A percentile compares a stretch with the other conserved stretches of the same genome.
phyloP scores from a whole-genome alignment of 2,797 vertebrate genomes.

The Bufotes viridis region DNA sequence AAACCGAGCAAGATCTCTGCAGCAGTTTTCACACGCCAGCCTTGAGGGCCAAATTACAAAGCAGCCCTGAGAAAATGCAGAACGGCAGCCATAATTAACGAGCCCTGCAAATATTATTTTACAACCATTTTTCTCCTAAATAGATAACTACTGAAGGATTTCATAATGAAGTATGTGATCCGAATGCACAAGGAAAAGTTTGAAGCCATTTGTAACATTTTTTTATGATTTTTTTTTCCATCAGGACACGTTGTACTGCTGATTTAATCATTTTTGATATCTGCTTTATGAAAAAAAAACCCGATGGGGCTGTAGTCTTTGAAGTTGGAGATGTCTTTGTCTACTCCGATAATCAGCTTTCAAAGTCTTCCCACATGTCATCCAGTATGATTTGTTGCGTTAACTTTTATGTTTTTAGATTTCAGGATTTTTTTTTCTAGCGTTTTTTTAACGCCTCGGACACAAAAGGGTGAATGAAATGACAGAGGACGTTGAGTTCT shows the following conservation, averaged over 20 bases:
- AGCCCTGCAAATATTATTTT: slow-evolving; percentile 63
- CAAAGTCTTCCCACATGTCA: neutral
- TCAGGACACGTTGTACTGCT: slow-evolving; percentile 31
- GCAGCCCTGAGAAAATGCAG: slow-evolving; percentile 53
- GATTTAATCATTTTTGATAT: slow-evolving; percentile 36
- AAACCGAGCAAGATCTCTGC: slow-evolving; percentile 26
- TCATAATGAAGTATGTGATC: slow-evolving; percentile 63
- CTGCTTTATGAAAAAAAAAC: neutral
- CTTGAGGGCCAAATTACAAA: slow-evolving; percentile 57
- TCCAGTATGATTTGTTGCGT: neutral
- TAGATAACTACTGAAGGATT: slow-evolving; percentile 63
- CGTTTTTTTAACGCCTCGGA: neutral
- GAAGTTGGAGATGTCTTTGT: slow-evolving; percentile 25
- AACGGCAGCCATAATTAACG: slow-evolving; percentile 60
- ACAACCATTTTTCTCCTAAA: slow-evolving; percentile 63
- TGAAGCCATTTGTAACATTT: slow-evolving; percentile 42
- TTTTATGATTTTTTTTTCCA: slow-evolving; percentile 1
- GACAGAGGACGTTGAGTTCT: neutral
- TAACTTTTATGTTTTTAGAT: neutral
- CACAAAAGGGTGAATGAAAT: slow-evolving; percentile 10
- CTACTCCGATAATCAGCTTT: slow-evolving; percentile 6
- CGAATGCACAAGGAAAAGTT: slow-evolving; percentile 43
- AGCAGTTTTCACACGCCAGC: slow-evolving; percentile 39
- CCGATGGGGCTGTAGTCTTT: slow-evolving; percentile 14
- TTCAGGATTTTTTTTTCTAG: neutral